These are phyloP conservation scores for Drosophila littoralis DNA, from an alignment of 1,140 invertebrate genomes.

Conservation along the genomic window DNA sequence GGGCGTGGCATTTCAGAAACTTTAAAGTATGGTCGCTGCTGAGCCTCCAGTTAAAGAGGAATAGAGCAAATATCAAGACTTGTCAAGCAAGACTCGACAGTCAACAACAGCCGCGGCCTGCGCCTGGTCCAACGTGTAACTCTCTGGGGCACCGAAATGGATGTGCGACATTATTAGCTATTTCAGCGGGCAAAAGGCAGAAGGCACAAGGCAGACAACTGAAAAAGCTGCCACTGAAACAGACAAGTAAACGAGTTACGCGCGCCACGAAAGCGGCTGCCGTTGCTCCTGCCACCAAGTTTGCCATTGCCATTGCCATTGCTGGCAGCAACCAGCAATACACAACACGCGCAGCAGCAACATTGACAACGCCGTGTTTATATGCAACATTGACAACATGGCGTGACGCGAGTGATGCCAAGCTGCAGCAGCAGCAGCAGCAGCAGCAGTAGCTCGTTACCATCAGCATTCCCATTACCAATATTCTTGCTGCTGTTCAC, in stretches of 20 bases:
- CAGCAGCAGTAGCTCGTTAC: constrained; percentile 42
- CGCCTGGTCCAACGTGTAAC: constrained; percentile 4
- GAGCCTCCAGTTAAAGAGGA: constrained; percentile 11
- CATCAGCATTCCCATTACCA: constrained; percentile 61
- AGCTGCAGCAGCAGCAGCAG: constrained; percentile 15
- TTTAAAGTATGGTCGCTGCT: constrained; percentile 8
- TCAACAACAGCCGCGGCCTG: constrained; percentile 20
- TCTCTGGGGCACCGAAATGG: constrained; percentile 23
- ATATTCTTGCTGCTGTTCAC: constrained; percentile 49
- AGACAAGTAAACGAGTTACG: constrained; percentile 64
- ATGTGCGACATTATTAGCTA: constrained; percentile 74
- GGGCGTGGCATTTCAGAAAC: constrained; percentile 1
- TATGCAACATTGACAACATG: constrained; percentile 80
- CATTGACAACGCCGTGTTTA: constrained; percentile 73
- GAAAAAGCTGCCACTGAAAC: constrained; percentile 50
- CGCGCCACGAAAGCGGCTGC: not conserved
- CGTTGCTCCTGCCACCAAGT: not conserved
- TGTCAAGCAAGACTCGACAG: constrained; percentile 23
- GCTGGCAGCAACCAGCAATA: constrained; percentile 3
- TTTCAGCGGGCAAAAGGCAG: constrained; percentile 22
- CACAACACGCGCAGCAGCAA: constrained; percentile 40
- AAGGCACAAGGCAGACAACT: constrained; percentile 25
- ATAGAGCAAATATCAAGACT: constrained; percentile 19
- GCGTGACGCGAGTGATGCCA: constrained; percentile 65
- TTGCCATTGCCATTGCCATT: constrained; percentile 2